Percentiles rank a stretch among this genome's conserved stretches.
These are phyloP conservation scores for Nephrocerus scutellatus DNA, from an alignment of 2,888 invertebrate genomes.

Conservation along the genomic window DNA sequence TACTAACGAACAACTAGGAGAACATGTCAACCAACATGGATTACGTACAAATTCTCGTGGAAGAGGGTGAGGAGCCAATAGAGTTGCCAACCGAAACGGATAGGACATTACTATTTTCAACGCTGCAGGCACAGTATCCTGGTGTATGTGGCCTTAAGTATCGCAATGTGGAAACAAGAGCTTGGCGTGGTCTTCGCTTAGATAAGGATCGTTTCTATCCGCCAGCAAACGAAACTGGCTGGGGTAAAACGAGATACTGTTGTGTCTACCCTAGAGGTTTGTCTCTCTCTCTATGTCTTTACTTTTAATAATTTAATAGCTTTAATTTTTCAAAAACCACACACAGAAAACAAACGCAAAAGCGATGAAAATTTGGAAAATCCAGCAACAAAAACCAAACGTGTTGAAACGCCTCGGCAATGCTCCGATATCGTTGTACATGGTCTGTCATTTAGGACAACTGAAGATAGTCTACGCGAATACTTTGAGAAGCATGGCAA, in stretches of 20 bases:
- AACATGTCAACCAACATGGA: too few species aligned
- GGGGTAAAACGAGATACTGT: constrained; percentile 70
- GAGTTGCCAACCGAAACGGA: constrained; percentile 96
- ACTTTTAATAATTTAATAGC: too few species aligned
- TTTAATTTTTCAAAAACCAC: too few species aligned
- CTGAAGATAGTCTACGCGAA: constrained; percentile 88
- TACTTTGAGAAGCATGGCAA: constrained; percentile 98
- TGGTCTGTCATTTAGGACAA: constrained; percentile 95
- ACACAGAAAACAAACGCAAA: constrained; percentile 90
- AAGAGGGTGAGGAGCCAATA: constrained; percentile 92
- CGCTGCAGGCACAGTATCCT: constrained; percentile 95
- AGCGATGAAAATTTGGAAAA: constrained; percentile 92
- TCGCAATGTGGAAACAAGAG: constrained; percentile 83
- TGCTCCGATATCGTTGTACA: constrained; percentile 97
- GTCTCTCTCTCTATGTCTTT: too few species aligned
- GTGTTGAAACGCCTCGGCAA: constrained; percentile 83
- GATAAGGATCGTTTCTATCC: constrained; percentile 89
- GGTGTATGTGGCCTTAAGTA: constrained; percentile 97
- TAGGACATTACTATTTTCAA: constrained; percentile 83
- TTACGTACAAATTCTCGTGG: constrained; percentile 85
- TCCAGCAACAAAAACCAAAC: constrained; percentile 89
- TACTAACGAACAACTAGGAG: too few species aligned
- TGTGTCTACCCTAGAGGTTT: constrained; percentile 79
- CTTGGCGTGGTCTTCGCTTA: constrained; percentile 80
- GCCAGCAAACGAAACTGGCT: constrained; percentile 69